phyloP scores from a whole-genome alignment of 2,113 vertebrate genomes.

The Cinclus cinclus region DNA sequence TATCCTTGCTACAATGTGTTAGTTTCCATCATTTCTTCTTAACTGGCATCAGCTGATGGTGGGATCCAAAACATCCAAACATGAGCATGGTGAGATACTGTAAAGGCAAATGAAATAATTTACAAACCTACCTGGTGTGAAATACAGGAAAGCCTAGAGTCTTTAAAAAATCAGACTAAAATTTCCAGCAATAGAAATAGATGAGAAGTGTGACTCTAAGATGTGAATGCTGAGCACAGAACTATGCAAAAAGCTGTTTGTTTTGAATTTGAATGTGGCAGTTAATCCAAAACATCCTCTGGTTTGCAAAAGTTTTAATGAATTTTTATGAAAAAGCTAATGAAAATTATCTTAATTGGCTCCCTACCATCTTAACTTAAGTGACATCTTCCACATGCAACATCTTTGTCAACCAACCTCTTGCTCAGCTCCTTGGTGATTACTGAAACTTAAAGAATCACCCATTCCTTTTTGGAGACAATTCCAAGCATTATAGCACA shows the following conservation, averaged over 20 bases:
- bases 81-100: background rate
- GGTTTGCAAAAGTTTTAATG: background rate
- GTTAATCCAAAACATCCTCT: background rate
- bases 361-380: background rate
- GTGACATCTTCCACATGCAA: background rate
- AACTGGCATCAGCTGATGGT: background rate
- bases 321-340: background rate
- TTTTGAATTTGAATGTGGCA: background rate
- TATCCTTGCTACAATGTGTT: background rate
- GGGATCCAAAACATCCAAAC: background rate
- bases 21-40: background rate
- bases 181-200: background rate
- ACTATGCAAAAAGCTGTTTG: background rate
- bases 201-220: background rate
- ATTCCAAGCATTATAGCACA: background rate
- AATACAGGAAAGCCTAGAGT: background rate
- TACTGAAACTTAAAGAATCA: background rate
- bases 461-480: background rate
- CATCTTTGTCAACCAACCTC: background rate
- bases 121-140: background rate
- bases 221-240: background rate
- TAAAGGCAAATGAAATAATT: background rate
- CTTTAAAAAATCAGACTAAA: background rate
- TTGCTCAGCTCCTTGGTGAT: background rate
- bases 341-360: background rate